These are phyloP conservation scores for Myopa testacea DNA, from an alignment of 2,888 invertebrate species.

Conservation along the genomic window DNA sequence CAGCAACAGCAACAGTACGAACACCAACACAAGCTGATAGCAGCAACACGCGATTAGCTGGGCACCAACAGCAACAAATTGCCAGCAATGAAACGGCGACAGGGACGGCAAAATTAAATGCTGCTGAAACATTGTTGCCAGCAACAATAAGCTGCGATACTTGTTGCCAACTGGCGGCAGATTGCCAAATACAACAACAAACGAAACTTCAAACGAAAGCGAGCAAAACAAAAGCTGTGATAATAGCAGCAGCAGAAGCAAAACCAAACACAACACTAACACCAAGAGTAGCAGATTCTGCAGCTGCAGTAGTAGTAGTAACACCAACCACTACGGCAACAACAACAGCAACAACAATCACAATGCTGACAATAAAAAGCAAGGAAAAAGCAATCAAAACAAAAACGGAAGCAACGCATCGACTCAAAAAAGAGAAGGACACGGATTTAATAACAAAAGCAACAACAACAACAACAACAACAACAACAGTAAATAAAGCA, in stretches of 20 bases:
- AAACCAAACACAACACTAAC: constrained; percentile 47
- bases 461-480: constrained; percentile 45
- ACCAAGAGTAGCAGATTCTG: constrained; percentile 41
- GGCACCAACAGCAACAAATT: neutral
- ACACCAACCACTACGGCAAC: constrained; percentile 40
- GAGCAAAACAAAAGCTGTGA: constrained; percentile 60
- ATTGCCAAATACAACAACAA: constrained; percentile 40
- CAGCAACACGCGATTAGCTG: constrained; percentile 18
- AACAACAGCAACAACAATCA: constrained; percentile 46
- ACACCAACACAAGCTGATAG: neutral
- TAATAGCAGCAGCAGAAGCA: constrained; percentile 35
- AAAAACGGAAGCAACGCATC: constrained; percentile 31
- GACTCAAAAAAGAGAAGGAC: constrained; percentile 22
- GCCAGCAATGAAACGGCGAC: neutral
- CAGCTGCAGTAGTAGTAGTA: constrained; percentile 52
- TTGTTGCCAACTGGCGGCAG: constrained; percentile 54
- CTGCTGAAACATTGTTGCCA: constrained; percentile 32
- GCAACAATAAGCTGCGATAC: constrained; percentile 53
- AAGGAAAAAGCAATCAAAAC: constrained; percentile 41
- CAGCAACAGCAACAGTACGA: constrained; percentile 29
- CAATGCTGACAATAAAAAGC: constrained; percentile 35
- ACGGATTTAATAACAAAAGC: constrained; percentile 47
- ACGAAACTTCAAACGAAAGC: constrained; percentile 51
- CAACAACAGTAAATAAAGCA: constrained; percentile 20
- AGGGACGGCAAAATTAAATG: neutral